Evolutionary conservation across 35 echinoderm and acorn worm genomes (phyloP), one percentile per base, ranked within the genome.

Genomic region (Apostichopus parvimensis): DNA sequence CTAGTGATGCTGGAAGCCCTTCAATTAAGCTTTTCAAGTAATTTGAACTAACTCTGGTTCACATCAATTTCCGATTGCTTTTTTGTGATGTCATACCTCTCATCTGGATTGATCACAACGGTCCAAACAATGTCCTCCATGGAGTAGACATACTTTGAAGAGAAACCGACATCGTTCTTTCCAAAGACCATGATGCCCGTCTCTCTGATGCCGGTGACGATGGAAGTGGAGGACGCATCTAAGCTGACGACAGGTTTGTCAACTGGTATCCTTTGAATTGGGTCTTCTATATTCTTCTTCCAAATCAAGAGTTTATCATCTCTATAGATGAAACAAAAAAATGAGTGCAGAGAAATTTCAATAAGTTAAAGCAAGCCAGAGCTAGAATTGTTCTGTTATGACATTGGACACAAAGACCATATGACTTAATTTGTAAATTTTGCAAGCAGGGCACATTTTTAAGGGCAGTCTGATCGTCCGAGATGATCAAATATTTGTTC

Each of bases 131-230:
- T 21, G n/a, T 88, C 86, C 68, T 72, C 17, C 9, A 88, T 14
- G 1, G 86, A 23, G 60, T 6, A 45, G 61, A 54, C 12, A n/a
- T 72, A 88, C 21, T 45, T 88, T 58, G 62, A 55, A 34, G 8
- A 23, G 54, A 88, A 88, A 4, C 53, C 13, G 17, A 65, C 20
- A 21, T 88, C 61, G 60, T 88, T 14, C 86, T 88, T 88, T n/a
- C 86, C 57, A 18, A 71, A 73, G 23, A 88, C 86, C 64, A 66
- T 14, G 62, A 88, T 88, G 34, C 86, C 86, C 23, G 10, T 34
- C 8, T 88, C 86, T n/a, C 62, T 88, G 23, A 88, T 54, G 7
- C 86, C 86, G 18, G 86, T 88, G 5, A 88, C 62, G n/a, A 88
- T 54, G 2, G 64, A 66, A 34, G 60, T 66, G 86, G 20, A 13